Conservation (phyloP, 2,113 vertebrate genomes). For the Serilophus lunatus region DNA sequence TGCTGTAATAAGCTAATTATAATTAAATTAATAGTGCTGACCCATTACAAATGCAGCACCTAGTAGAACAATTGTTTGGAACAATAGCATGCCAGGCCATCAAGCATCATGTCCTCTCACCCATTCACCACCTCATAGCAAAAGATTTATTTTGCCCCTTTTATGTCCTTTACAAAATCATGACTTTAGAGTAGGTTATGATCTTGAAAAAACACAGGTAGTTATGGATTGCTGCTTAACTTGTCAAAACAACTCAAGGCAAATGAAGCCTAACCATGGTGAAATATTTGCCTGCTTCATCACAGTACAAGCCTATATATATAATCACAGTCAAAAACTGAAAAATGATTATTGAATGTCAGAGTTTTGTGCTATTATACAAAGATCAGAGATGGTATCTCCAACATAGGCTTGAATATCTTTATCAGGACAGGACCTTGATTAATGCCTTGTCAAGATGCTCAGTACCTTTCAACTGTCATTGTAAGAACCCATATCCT, state of each 20-base stretch:
- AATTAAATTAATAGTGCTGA: neutral
- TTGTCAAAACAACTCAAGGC: slow-evolving; percentile 47
- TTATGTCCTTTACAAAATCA: slow-evolving; percentile 37
- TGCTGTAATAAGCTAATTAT: neutral
- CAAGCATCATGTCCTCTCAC: neutral
- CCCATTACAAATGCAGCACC: neutral
- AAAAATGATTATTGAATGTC: neutral
- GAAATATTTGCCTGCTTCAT: slow-evolving; percentile 35
- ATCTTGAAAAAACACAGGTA: slow-evolving; percentile 1
- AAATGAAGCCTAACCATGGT: slow-evolving; percentile 43
- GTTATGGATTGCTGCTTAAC: slow-evolving; percentile 46
- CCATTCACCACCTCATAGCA: neutral
- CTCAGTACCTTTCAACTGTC: neutral
- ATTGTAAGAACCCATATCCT: neutral
- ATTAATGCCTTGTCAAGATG: neutral
- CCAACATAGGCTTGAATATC: neutral
- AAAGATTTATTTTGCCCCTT: slow-evolving; percentile 47
- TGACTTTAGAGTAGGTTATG: slow-evolving; percentile 26
- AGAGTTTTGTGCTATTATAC: neutral
- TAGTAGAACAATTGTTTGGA: neutral
- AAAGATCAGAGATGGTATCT: neutral
- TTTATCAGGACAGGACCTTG: neutral
- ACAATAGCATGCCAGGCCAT: neutral
- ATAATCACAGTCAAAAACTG: neutral
- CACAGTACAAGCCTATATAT: neutral